Evolutionary conservation across 2,797 vertebrate genomes (phyloP).

Genomic region (Urosaurus nigricauda): DNA sequence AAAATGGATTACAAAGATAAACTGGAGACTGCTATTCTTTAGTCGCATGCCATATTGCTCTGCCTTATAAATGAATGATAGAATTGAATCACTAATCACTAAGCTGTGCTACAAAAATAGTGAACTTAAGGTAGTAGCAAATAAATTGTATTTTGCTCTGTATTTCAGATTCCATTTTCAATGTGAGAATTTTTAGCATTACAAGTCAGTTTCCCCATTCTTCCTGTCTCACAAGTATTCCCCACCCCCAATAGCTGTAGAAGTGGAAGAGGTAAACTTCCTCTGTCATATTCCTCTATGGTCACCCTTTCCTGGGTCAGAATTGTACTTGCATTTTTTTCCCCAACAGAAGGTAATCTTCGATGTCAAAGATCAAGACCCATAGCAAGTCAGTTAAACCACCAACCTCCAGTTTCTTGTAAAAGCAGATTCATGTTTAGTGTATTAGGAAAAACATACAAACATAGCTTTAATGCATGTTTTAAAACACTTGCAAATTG

Average conservation of each 20-base stretch:
- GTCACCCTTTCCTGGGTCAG: not conserved
- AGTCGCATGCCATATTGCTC: constrained; percentile 25
- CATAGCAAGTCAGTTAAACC: not conserved
- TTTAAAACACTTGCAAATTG: not conserved
- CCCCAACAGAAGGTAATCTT: constrained; percentile 4
- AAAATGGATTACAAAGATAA: constrained; percentile 37
- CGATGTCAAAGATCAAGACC: not conserved
- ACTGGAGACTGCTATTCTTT: not conserved
- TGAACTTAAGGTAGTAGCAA: constrained; percentile 19
- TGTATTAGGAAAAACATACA: not conserved
- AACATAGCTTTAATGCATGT: not conserved
- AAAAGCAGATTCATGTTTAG: not conserved
- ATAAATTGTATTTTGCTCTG: constrained; percentile 19
- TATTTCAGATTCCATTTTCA: constrained; percentile 25
- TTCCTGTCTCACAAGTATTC: no score
- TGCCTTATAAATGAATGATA: constrained; percentile 25
- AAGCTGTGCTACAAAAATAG: not conserved
- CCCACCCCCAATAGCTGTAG: not conserved
- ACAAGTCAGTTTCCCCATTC: not conserved
- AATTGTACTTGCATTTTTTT: not conserved
- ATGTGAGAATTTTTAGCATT: constrained; percentile 14
- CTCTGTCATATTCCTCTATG: not conserved
- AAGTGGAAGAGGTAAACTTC: not conserved
- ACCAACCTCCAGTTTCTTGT: not conserved
- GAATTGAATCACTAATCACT: constrained; percentile 26